Percentiles rank a stretch among this genome's conserved stretches.
phyloP scores from a whole-genome alignment of 2,888 invertebrate genomes.

The Antheraea assamensis region DNA sequence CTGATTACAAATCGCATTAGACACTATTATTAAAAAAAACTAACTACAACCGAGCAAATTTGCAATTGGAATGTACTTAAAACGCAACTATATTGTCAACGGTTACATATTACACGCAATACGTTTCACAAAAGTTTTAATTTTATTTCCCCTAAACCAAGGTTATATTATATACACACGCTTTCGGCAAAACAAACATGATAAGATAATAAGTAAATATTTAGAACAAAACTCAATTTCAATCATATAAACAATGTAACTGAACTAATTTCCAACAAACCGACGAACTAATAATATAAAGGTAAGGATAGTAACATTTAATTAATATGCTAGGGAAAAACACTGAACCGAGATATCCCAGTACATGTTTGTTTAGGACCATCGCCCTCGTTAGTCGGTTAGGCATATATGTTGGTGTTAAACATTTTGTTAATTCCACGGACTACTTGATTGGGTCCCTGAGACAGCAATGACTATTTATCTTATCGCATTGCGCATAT shows the following conservation, averaged over 20 bases:
- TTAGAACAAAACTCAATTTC: conserved; percentile 3
- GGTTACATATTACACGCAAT: no score
- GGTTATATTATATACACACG: no score
- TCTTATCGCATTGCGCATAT: background rate
- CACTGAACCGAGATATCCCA: conserved; percentile 29
- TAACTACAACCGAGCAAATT: no score
- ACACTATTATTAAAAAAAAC: no score
- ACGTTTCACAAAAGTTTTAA: no score
- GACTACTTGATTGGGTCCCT: conserved; percentile 22
- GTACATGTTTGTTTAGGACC: conserved; percentile 37
- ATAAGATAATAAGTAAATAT: conserved; percentile 16
- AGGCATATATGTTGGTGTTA: conserved; percentile 20
- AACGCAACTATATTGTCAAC: no score
- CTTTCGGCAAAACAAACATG: no score
- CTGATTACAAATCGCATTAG: no score
- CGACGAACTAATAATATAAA: conserved; percentile 8
- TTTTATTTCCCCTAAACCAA: no score
- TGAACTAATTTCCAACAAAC: conserved; percentile 4
- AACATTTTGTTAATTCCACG: conserved; percentile 21
- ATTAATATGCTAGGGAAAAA: conserved; percentile 38
- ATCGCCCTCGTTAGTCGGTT: conserved; percentile 20
- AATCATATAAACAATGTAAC: background rate
- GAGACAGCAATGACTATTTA: conserved; percentile 9
- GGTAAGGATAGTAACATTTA: conserved; percentile 28
- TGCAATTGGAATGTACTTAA: no score